Evolutionary conservation across 1,140 invertebrate species (phyloP).

Genomic region (Radopholus similis): DNA sequence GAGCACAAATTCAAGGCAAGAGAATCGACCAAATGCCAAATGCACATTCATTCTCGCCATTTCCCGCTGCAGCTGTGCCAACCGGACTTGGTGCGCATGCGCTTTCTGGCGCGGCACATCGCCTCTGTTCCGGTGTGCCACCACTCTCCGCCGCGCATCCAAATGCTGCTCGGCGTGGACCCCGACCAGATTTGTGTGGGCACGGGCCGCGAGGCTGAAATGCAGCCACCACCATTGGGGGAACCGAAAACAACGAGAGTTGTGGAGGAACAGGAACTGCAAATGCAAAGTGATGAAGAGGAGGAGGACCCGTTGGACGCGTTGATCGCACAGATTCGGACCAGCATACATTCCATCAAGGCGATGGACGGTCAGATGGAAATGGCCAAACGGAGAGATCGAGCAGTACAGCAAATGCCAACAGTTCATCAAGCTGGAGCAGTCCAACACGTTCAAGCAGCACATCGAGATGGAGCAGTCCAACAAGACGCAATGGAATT

Average conservation of each 20-base stretch:
- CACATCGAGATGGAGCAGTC: not conserved
- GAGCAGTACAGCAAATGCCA: not conserved
- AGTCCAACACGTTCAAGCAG: not conserved
- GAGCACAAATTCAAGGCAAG: slow-evolving; percentile 5
- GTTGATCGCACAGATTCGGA: not conserved
- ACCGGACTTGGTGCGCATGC: not conserved
- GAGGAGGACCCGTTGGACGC: not conserved
- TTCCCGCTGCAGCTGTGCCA: not conserved
- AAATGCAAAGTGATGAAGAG: not conserved
- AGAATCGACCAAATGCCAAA: not conserved
- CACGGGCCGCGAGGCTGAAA: not conserved
- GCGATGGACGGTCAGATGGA: not conserved
- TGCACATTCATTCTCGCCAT: not conserved
- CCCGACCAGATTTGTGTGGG: slow-evolving; percentile 7
- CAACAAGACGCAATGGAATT: not conserved
- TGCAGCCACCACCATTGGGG: not conserved
- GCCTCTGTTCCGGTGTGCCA: not conserved
- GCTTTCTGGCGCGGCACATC: not conserved
- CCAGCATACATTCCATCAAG: no score
- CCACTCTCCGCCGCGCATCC: not conserved
- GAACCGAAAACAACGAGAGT: not conserved
- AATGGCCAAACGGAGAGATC: not conserved
- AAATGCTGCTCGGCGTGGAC: slow-evolving; percentile 3
- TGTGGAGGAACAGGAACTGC: no score
- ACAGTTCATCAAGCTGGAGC: not conserved